Conservation (phyloP, 2,113 vertebrate genomes). For the Benitochromis conjunctus region DNA sequence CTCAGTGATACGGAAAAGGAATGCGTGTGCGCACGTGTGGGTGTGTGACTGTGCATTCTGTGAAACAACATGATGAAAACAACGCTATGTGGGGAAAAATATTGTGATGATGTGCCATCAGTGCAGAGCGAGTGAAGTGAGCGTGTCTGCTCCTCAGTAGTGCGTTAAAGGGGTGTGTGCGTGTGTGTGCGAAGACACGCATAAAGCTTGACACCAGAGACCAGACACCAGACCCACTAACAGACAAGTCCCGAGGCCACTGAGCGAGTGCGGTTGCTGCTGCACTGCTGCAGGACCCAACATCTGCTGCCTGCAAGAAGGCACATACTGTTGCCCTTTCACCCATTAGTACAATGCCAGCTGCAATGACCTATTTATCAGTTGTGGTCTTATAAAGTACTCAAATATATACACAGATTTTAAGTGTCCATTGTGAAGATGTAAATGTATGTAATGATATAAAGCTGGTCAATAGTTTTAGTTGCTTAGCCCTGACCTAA, state of each 20-base stretch:
- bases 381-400: background rate
- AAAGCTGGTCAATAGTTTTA: background rate
- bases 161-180: background rate
- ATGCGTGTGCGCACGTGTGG: background rate
- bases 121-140: background rate
- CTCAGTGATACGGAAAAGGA: conserved; percentile 36
- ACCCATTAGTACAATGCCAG: conserved; percentile 10
- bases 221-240: conserved; percentile 45
- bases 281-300: conserved; percentile 54
- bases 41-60: background rate
- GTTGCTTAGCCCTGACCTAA: background rate
- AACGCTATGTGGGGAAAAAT: conserved; percentile 8
- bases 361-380: conserved; percentile 42
- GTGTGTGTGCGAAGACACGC: background rate
- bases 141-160: background rate
- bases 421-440: background rate
- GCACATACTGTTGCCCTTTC: conserved; percentile 30
- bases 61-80: conserved; percentile 49
- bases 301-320: conserved; percentile 64
- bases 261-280: conserved; percentile 16
- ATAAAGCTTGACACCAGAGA: conserved; percentile 41
- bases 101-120: conserved; percentile 33
- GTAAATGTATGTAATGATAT: background rate
- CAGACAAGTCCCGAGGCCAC: conserved; percentile 57
- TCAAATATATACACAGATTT: background rate